These are phyloP conservation scores for Argyrosomus regius DNA, from an alignment of 2,797 vertebrate species.

Conservation along the genomic window DNA sequence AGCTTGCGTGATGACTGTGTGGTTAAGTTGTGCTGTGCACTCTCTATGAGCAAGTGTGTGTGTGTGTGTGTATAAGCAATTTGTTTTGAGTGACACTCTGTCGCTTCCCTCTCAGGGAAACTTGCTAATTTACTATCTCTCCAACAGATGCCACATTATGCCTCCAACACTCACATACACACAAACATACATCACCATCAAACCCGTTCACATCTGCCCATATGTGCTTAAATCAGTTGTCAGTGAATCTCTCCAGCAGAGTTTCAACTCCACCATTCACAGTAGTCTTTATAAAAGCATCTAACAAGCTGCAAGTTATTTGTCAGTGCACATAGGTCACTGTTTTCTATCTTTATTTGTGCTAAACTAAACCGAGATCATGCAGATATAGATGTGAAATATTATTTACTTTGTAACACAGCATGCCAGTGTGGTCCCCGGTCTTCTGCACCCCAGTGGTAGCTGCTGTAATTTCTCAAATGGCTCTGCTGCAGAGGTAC, in stretches of 20 bases:
- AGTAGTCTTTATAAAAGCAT: conserved; percentile 8
- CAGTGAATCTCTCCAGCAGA: conserved; percentile 39
- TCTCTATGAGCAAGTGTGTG: background rate
- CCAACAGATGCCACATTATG: conserved; percentile 72
- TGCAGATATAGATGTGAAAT: background rate
- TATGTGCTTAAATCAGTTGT: conserved; percentile 53
- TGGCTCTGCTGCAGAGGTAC: conserved; percentile 21
- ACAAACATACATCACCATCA: conserved; percentile 36
- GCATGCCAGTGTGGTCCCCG: background rate
- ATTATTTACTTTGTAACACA: conserved; percentile 9
- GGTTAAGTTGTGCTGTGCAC: conserved; percentile 24
- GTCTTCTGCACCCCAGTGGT: conserved; percentile 31
- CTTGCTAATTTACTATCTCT: conserved; percentile 73
- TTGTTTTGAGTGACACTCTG: conserved; percentile 73
- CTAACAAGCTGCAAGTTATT: conserved; percentile 20
- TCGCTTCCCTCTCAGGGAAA: conserved; percentile 54
- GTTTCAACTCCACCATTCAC: background rate
- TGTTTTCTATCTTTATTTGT: conserved; percentile 2
- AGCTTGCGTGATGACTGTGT: conserved; percentile 48
- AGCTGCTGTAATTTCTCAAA: conserved; percentile 1
- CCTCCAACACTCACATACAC: conserved; percentile 39
- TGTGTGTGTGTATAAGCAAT: conserved; percentile 35
- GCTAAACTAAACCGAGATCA: background rate
- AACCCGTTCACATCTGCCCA: conserved; percentile 54
- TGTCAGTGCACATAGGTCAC: background rate